Evolutionary conservation across 1,140 invertebrate genomes (phyloP), one percentile per base, ranked within the genome.

Genomic region (Drosophila varians): DNA sequence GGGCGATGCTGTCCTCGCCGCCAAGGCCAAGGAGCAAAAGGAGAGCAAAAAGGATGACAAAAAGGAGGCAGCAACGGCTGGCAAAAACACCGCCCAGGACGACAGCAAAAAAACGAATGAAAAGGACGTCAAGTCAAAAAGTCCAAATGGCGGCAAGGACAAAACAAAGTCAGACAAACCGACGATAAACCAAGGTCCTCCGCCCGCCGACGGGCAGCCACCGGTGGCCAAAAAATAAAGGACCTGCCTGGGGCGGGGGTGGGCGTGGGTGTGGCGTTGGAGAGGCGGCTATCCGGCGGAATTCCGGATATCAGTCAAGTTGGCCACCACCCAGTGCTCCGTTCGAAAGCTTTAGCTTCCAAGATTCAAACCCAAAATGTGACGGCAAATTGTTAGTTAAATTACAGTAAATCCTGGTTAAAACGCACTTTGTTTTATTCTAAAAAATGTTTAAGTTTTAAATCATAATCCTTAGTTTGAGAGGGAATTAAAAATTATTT

Each of bases 1-100:
- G 4, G 78, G 69, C 0, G 80, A 84, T 51, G 80, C 72, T 0
- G 47, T 47, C 0, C 9, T 69, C 1, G 34, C 34, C 9, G 48
- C 54, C 1, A 46, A 71, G 8, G 21, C 9, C 7, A 7, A 14
- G 16, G 16, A 16, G 12, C 36, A 6, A 12, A 16, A 38, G 12
- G 9, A 31, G 28, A 9, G 8, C 9, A 9, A 28, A 9, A 9
- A 28, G 7, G 26, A 9, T 11, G 28, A 2, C 0, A 31, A 31
- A 31, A 31, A 31, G 28, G 9, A 31, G 8, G 25, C 5, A 6
- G 7, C 5, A 26, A 31, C 11, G 28, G 28, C 0, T 4, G 28
- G 9, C 28, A 11, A 11, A n/a, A 11, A 31, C 2, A 9, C 3
- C 9, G 28, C 9, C 28, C 11, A 31, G 9, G 9, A 11, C 0